Evolutionary conservation across 2,888 invertebrate species (phyloP).

Genomic region (Amphipoea oculea): DNA sequence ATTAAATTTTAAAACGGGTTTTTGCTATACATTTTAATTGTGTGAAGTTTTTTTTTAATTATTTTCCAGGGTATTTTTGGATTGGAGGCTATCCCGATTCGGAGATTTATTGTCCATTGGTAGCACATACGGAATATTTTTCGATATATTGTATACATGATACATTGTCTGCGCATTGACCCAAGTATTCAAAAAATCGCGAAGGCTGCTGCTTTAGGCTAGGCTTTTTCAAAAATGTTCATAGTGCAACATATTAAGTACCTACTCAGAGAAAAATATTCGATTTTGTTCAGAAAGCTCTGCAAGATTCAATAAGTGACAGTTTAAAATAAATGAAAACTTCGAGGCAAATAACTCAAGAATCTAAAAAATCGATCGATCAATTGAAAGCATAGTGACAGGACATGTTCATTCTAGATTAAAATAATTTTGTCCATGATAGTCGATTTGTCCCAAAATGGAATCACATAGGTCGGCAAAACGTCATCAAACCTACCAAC

Average conservation of each 20-base stretch:
- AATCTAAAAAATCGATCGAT: neutral
- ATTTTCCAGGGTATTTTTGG: constrained; percentile 29
- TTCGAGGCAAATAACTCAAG: neutral
- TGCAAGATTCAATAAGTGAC: neutral
- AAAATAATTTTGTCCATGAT: neutral
- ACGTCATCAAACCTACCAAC: neutral
- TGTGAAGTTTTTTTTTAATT: constrained; percentile 52
- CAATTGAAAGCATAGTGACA: neutral
- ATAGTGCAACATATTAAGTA: neutral
- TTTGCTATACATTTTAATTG: constrained; percentile 66
- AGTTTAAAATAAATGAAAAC: neutral
- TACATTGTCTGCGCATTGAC: neutral
- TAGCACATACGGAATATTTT: neutral
- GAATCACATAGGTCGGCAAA: neutral
- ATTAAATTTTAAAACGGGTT: constrained; percentile 72
- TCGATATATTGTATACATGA: neutral
- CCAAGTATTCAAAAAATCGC: neutral
- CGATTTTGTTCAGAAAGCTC: neutral
- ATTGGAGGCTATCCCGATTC: neutral
- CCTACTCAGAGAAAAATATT: neutral
- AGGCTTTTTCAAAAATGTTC: neutral
- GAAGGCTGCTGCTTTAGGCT: neutral
- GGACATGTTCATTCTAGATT: neutral
- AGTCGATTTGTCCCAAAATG: neutral
- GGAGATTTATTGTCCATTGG: neutral